phyloP scores from a whole-genome alignment of 2,113 vertebrate species.

The Ceyx margarethae region DNA sequence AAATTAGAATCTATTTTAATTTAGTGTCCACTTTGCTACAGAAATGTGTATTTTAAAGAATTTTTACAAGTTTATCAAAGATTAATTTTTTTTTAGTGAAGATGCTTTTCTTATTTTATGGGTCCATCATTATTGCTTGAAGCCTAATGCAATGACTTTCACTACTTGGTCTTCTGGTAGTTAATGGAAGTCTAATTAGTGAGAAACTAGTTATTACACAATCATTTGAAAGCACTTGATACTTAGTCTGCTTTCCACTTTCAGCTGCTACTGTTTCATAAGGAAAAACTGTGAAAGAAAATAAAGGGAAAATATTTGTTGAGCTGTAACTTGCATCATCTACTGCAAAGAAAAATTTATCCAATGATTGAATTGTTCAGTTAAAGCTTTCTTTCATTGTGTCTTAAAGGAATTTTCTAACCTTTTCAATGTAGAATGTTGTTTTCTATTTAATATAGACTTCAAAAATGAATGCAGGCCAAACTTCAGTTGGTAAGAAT shows the following conservation, averaged over 20 bases:
- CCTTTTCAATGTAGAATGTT: not conserved
- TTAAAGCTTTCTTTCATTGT: not conserved
- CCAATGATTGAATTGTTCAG: not conserved
- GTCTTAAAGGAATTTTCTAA: not conserved
- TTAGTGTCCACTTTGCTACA: slow-evolving; percentile 73
- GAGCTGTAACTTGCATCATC: not conserved
- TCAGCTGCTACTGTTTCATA: slow-evolving; percentile 21
- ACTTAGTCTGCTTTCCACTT: not conserved
- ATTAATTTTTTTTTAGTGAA: slow-evolving; percentile 22
- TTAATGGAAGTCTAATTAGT: not conserved
- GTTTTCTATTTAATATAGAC: not conserved
- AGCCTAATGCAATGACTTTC: not conserved
- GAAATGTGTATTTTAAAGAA: slow-evolving; percentile 71
- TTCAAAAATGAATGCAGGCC: slow-evolving; percentile 5
- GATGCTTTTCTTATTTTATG: slow-evolving; percentile 32
- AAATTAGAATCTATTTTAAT: slow-evolving; percentile 79
- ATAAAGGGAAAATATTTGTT: slow-evolving; percentile 15
- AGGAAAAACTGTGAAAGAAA: not conserved
- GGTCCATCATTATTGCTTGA: not conserved
- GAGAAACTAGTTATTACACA: not conserved
- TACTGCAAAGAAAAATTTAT: not conserved
- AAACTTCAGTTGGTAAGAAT: not conserved
- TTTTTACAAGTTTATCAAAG: slow-evolving; percentile 58
- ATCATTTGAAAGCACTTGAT: not conserved
- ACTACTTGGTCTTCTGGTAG: not conserved